A percentile compares a stretch with the other conserved stretches of the same genome.
Conservation (phyloP, 2,113 vertebrate genomes). For the Seriola dumerili region DNA sequence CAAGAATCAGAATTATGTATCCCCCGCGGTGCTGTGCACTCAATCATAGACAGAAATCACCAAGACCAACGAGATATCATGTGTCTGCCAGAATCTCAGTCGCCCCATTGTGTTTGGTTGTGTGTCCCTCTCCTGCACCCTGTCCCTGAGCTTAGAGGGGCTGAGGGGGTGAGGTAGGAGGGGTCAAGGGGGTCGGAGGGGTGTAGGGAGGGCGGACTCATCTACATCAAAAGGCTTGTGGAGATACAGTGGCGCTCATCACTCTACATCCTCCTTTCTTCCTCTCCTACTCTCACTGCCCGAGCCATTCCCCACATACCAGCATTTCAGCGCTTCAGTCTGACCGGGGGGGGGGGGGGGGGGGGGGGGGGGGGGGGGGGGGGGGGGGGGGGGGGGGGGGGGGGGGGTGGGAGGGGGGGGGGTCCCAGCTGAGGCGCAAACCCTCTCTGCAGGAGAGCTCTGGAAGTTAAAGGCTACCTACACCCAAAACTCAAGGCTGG, state of each 20-base stretch:
- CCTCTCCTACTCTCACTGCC: constrained; percentile 69
- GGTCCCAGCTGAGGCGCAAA: constrained; percentile 4
- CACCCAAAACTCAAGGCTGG: constrained; percentile 28
- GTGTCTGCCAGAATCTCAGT: constrained; percentile 47
- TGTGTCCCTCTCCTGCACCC: constrained; percentile 66
- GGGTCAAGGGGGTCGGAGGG: constrained; percentile 23
- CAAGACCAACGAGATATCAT: constrained; percentile 31
- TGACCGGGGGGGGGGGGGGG: constrained; percentile 40
- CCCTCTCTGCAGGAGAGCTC: constrained; percentile 50
- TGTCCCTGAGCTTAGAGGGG: constrained; percentile 58
- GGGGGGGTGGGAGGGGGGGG: constrained; percentile 19
- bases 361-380: constrained; percentile 3
- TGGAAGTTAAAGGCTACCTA: constrained; percentile 35
- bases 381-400: constrained; percentile 48
- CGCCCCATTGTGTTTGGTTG: constrained; percentile 63
- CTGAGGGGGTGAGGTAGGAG: constrained; percentile 35
- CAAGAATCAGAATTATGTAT: constrained; percentile 21
- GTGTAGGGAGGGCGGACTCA: constrained; percentile 41
- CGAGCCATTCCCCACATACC: constrained; percentile 81
- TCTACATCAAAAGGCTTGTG: constrained; percentile 80
- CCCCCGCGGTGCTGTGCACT: constrained; percentile 14
- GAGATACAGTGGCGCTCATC: constrained; percentile 83
- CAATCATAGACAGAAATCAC: constrained; percentile 33
- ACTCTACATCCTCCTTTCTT: constrained; percentile 83
- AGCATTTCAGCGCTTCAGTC: constrained; percentile 77